Percentiles rank a stretch among this genome's conserved stretches.
Evolutionary conservation across 2,888 invertebrate species (phyloP).

Genomic region (Rotaria magnacalcarata): DNA sequence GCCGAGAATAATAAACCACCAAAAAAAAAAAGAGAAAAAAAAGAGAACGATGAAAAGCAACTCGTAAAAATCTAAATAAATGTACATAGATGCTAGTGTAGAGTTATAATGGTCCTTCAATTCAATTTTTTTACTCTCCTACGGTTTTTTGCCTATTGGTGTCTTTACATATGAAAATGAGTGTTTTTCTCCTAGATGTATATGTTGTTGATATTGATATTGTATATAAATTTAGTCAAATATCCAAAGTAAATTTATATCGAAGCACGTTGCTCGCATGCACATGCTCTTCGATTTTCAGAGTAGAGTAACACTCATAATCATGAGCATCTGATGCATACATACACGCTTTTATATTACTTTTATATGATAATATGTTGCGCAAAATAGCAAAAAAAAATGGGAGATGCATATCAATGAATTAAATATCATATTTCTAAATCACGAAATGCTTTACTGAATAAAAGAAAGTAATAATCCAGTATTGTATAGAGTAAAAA

Average conservation of each 20-base stretch:
- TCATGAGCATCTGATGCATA: neutral
- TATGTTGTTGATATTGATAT: neutral
- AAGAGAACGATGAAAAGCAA: neutral
- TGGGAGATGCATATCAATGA: neutral
- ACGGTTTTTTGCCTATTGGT: neutral
- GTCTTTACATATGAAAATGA: neutral
- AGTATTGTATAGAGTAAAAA: neutral
- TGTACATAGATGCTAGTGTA: neutral
- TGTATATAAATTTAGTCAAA: neutral
- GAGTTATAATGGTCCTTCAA: neutral
- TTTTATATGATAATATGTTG: neutral
- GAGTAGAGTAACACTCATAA: neutral
- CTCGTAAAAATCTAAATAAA: neutral
- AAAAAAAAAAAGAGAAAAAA: neutral
- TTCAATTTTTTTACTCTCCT: neutral
- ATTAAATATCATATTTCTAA: neutral
- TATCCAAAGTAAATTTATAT: neutral
- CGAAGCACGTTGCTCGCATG: neutral
- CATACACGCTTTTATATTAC: neutral
- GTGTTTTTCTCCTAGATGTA: neutral
- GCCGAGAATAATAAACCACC: neutral
- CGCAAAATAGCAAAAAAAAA: neutral
- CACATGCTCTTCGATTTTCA: neutral
- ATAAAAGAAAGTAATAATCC: neutral
- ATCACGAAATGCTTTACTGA: neutral